Evolutionary conservation across 2,797 vertebrate species (phyloP).

Genomic region (Poeciliopsis turneri): DNA sequence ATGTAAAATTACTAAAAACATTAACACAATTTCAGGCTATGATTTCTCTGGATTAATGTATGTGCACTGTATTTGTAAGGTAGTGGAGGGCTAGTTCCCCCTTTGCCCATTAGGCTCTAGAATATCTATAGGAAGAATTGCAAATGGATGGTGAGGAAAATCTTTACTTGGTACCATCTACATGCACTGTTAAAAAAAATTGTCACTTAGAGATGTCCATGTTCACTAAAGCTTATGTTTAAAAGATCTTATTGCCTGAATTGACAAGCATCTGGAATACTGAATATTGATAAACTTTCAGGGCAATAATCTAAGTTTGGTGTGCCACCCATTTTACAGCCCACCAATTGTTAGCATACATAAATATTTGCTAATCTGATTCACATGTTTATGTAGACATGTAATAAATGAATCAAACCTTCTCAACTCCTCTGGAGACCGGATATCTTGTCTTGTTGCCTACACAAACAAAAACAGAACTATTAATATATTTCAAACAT

Average conservation of each 20-base stretch:
- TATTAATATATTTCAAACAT: background rate
- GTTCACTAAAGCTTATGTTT: background rate
- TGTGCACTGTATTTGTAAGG: background rate
- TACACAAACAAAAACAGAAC: constrained; percentile 15
- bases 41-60: background rate
- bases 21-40: background rate
- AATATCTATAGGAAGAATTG: background rate
- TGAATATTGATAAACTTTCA: background rate
- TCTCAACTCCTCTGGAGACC: constrained; percentile 64
- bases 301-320: background rate
- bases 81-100: background rate
- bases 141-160: background rate
- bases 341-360: background rate
- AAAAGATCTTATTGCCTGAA: background rate
- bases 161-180: background rate
- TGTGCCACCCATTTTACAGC: background rate
- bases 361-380: no score
- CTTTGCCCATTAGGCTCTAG: background rate
- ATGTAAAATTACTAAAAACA: background rate
- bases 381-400: background rate
- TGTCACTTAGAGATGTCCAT: background rate
- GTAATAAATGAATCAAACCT: constrained; percentile 58
- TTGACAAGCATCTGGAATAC: background rate
- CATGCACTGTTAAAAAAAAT: background rate
- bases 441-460: constrained; percentile 70